A percentile compares a stretch with the other conserved stretches of the same genome.
phyloP scores from a whole-genome alignment of 2,113 vertebrate species.

The Halcyon senegalensis region DNA sequence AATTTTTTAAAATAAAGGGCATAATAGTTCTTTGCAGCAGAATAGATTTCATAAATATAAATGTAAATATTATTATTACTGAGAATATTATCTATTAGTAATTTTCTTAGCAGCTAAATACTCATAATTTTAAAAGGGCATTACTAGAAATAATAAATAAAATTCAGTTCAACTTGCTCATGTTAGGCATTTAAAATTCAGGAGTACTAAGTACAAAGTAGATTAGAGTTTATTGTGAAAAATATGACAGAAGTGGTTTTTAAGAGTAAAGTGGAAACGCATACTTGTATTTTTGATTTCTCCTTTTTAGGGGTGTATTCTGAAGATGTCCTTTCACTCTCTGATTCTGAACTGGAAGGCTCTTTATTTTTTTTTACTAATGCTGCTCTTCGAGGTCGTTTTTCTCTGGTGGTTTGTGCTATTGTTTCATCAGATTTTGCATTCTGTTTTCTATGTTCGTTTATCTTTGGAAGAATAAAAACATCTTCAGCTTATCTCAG shows the following conservation, averaged over 20 bases:
- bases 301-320: not conserved
- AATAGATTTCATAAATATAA: not conserved
- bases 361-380: slow-evolving; percentile 86
- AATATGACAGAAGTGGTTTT: not conserved
- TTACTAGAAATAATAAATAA: not conserved
- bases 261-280: not conserved
- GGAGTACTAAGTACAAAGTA: not conserved
- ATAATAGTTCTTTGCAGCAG: not conserved
- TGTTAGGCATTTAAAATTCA: not conserved
- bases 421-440: not conserved
- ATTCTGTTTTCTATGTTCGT: not conserved
- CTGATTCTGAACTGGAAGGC: slow-evolving; percentile 78
- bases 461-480: slow-evolving; percentile 59
- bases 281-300: slow-evolving; percentile 54
- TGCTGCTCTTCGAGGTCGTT: slow-evolving; percentile 78
- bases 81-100: not conserved
- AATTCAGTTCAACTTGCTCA: not conserved
- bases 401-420: slow-evolving; percentile 44
- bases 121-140: not conserved
- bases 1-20: not conserved
- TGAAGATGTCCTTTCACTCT: slow-evolving; percentile 45
- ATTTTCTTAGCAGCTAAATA: not conserved
- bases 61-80: not conserved
- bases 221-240: not conserved
- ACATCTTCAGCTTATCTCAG: not conserved